Evolutionary conservation across 2,113 vertebrate species (phyloP).

Genomic region (Heteronetta atricapilla): DNA sequence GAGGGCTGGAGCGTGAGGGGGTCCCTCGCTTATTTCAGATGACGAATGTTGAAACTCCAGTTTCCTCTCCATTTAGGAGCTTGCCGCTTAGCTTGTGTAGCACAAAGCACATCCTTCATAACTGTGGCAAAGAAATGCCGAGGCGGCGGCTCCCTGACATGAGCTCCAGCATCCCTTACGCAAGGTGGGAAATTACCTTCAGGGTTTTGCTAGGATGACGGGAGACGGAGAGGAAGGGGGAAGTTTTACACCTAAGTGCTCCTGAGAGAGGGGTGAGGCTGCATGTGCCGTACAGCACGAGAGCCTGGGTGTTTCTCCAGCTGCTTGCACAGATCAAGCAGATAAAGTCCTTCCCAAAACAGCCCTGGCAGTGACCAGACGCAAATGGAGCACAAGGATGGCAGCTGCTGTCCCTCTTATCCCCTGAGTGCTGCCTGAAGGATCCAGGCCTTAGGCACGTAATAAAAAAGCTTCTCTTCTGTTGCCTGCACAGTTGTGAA

Average conservation of each 20-base stretch:
- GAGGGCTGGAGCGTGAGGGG: background rate
- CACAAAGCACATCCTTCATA: conserved; percentile 12
- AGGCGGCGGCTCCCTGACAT: background rate
- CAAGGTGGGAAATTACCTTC: background rate
- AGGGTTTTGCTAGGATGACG: background rate
- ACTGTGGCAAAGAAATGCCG: background rate
- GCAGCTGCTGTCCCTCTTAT: conserved; percentile 17
- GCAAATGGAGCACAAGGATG: background rate
- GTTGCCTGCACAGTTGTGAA: background rate
- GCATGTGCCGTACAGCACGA: background rate
- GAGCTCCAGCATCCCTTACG: background rate
- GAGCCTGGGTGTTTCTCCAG: conserved; percentile 3
- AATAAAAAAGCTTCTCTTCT: background rate
- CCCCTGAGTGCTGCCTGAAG: background rate
- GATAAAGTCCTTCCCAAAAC: background rate
- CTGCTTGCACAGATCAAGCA: conserved; percentile 28
- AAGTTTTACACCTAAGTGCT: background rate
- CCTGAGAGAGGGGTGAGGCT: background rate
- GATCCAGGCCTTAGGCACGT: background rate
- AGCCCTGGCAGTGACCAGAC: background rate
- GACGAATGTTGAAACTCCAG: background rate
- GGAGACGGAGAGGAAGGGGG: background rate
- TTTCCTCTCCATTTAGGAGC: background rate
- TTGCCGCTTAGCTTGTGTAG: background rate
- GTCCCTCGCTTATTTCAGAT: fast-evolving